phyloP scores from a whole-genome alignment of 2,888 invertebrate species.

The Oegoconia quadripuncta region DNA sequence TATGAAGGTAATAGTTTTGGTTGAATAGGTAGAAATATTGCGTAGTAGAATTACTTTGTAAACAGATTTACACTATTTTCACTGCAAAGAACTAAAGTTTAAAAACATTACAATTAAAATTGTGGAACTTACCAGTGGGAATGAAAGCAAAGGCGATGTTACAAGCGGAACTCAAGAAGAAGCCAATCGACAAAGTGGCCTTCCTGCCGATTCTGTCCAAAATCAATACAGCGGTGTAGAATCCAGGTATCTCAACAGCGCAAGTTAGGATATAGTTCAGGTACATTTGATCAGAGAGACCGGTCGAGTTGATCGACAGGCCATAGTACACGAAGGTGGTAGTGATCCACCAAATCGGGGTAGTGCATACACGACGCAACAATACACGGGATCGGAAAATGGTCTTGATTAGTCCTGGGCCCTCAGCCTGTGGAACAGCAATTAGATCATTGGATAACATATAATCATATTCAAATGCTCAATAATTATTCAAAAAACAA shows the following conservation, averaged over 20 bases:
- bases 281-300: slow-evolving; percentile 85
- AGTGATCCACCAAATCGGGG: slow-evolving; percentile 88
- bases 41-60: too few species aligned
- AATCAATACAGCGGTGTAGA: slow-evolving; percentile 78
- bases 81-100: background rate
- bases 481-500: too few species aligned
- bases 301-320: slow-evolving; percentile 87
- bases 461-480: too few species aligned
- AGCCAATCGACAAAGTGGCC: slow-evolving; percentile 77
- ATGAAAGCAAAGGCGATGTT: slow-evolving; percentile 59
- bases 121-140: slow-evolving; percentile 76
- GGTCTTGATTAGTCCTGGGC: slow-evolving; percentile 37
- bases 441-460: too few species aligned
- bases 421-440: background rate
- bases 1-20: too few species aligned
- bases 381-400: slow-evolving; percentile 72
- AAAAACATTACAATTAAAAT: background rate
- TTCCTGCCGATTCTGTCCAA: slow-evolving; percentile 82
- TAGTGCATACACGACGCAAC: slow-evolving; percentile 78
- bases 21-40: too few species aligned
- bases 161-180: slow-evolving; percentile 77
- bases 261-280: slow-evolving; percentile 83
- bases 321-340: slow-evolving; percentile 90
- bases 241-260: slow-evolving; percentile 85
- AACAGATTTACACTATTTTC: background rate